Conservation (phyloP, 1,140 invertebrate genomes). For the Papilio glaucus region DNA sequence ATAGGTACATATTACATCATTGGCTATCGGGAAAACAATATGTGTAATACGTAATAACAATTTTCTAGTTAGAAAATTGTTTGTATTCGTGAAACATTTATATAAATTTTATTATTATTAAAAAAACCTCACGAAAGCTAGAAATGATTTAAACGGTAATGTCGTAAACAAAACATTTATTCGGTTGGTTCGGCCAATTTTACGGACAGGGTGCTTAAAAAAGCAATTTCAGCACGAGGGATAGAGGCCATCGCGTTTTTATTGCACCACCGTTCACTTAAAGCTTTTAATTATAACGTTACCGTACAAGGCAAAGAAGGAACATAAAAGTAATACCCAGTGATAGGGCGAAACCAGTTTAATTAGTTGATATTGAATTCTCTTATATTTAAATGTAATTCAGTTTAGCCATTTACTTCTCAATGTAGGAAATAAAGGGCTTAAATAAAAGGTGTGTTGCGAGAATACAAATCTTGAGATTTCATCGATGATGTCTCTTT, state of each 20-base stretch:
- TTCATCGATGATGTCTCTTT: too few species aligned
- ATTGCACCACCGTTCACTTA: slow-evolving; percentile 38
- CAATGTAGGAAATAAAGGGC: not conserved
- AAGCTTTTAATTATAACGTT: slow-evolving; percentile 35
- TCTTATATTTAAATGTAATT: not conserved
- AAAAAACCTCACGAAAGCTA: not conserved
- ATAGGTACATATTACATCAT: too few species aligned
- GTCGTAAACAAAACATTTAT: slow-evolving; percentile 65
- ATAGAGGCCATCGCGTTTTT: slow-evolving; percentile 13
- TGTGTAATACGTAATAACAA: too few species aligned
- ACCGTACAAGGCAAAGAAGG: slow-evolving; percentile 26
- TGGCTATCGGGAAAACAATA: too few species aligned
- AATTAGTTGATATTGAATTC: not conserved
- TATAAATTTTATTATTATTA: too few species aligned
- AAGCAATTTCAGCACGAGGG: slow-evolving; percentile 11
- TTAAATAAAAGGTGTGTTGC: too few species aligned
- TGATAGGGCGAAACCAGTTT: slow-evolving; percentile 14
- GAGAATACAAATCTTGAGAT: too few species aligned
- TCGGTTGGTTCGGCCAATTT: slow-evolving; percentile 61
- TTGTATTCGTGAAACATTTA: too few species aligned
- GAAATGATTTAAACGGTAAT: not conserved
- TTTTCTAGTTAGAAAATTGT: too few species aligned
- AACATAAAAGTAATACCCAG: slow-evolving; percentile 1
- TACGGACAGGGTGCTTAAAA: slow-evolving; percentile 48
- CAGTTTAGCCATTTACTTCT: not conserved